phyloP scores from a whole-genome alignment of 2,797 vertebrate genomes.

The Pipistrellus kuhlii region DNA sequence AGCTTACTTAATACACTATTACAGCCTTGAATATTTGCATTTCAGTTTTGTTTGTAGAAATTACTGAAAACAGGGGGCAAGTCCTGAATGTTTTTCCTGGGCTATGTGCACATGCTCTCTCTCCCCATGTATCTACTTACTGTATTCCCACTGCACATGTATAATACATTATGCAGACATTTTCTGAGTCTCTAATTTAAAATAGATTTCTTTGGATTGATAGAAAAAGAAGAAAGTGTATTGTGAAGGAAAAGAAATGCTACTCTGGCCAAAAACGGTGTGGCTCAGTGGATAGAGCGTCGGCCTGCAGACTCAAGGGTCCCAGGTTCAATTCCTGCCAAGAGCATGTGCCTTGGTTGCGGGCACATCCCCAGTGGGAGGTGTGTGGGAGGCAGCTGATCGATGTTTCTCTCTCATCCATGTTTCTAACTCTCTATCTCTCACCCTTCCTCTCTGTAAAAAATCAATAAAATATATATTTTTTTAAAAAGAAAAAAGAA shows the following conservation, averaged over 20 bases:
- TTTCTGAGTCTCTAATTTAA: conserved; percentile 22
- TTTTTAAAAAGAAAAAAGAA: too few relatives aligned
- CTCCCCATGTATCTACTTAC: not conserved
- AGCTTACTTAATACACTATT: not conserved
- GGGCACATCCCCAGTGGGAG: too few relatives aligned
- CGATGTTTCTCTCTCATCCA: too few relatives aligned
- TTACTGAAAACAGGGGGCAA: not conserved
- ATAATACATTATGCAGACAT: not conserved
- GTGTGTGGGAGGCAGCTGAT: too few relatives aligned
- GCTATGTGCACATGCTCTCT: not conserved
- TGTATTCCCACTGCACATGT: not conserved
- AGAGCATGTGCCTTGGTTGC: too few relatives aligned
- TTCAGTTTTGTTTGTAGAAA: not conserved
- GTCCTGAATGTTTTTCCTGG: not conserved
- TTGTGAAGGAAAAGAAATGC: conserved; percentile 17
- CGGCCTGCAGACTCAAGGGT: too few relatives aligned
- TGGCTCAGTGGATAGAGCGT: too few relatives aligned
- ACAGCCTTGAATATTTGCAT: not conserved
- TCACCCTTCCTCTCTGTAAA: too few relatives aligned
- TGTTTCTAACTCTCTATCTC: too few relatives aligned
- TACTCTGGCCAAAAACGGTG: too few relatives aligned
- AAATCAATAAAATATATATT: too few relatives aligned
- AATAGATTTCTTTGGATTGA: not conserved
- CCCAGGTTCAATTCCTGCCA: too few relatives aligned
- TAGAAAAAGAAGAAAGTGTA: not conserved